Base-by-base conservation (phyloP, 1,140 invertebrate species). In the Sitophilus oryzae region DNA sequence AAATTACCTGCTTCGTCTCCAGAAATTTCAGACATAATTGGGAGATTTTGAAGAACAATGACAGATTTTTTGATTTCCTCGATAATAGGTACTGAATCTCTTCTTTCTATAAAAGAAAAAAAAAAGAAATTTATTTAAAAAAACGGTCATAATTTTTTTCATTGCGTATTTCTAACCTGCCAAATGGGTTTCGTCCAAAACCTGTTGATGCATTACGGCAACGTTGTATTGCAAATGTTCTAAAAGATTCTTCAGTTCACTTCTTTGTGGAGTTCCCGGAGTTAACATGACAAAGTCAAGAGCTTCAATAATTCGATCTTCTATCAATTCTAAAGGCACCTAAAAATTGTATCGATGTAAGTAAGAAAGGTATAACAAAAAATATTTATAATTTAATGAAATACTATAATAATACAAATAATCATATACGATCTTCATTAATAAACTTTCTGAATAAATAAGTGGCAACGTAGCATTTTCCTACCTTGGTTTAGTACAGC, bases 171-270 rank as follows among this genome's bases (percentile, higher is more conserved):
- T n/a, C n/a, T 38, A 40, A 25, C 54, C 61, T 9, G 48, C n/a
- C 37, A 63, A 59, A 23, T 60, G 56, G 9, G 59, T 58, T 56
- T 66, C 62, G 35, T 66, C 64, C 38, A 66, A 19, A 36, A 66
- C 63, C 37, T 65, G 59, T 38, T 65, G 63, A 52, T 66, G 65
- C 59, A 66, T 66, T 9, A 65, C 60, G 3, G 65, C 65, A 11
- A 66, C 63, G 40, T 66, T 66, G 35, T 66, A 66, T 35, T 66
- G 65, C 18, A 66, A 37, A 38, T 65, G 63, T 57, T 66, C 56
- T 3, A 66, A 30, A 16, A 61, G 30, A 11, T 23, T 19, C 52
- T 60, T 59, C 5, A 63, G 45, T 44, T 61, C 58, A 4, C 45
- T 36, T 34, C 46, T 36, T 23, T 56, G 22, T 16, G 53, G 54